phyloP scores from a whole-genome alignment of 1,140 invertebrate genomes.

The Diploscapter pachys region DNA sequence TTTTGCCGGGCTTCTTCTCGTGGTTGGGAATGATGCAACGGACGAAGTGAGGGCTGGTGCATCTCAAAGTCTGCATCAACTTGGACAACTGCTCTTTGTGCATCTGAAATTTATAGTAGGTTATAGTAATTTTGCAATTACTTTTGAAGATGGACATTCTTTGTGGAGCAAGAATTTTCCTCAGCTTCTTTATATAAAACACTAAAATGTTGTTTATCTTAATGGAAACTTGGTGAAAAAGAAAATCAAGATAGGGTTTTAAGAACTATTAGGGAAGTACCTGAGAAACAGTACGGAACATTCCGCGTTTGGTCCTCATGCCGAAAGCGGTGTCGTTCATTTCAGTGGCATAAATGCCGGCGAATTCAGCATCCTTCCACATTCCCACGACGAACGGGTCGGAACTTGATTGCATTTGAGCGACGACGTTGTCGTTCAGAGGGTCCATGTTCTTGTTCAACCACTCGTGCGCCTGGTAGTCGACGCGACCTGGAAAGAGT shows the following conservation, averaged over 20 bases:
- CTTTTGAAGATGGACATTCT: too few relatives aligned
- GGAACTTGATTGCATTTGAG: slow-evolving; percentile 85
- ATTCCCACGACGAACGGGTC: slow-evolving; percentile 93
- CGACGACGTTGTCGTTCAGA: slow-evolving; percentile 95
- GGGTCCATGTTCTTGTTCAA: slow-evolving; percentile 99
- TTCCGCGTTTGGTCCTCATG: slow-evolving; percentile 71
- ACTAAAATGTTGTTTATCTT: too few relatives aligned
- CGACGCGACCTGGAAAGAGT: slow-evolving; percentile 73
- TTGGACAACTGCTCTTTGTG: slow-evolving; percentile 95
- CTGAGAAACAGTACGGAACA: slow-evolving; percentile 95
- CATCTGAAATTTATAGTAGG: slow-evolving; percentile 30
- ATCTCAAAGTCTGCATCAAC: slow-evolving; percentile 90
- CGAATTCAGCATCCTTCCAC: slow-evolving; percentile 99
- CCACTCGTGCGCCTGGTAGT: slow-evolving; percentile 93
- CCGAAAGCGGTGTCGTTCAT: slow-evolving; percentile 91
- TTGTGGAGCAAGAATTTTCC: too few relatives aligned
- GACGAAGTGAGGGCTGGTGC: slow-evolving; percentile 99
- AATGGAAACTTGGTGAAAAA: too few relatives aligned
- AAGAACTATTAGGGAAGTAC: too few relatives aligned
- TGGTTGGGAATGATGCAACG: slow-evolving; percentile 99
- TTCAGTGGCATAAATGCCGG: slow-evolving; percentile 92
- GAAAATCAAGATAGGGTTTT: too few relatives aligned
- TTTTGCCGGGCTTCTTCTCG: slow-evolving; percentile 96
- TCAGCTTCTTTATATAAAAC: too few relatives aligned
- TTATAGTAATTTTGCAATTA: too few relatives aligned